A percentile compares a stretch with the other conserved stretches of the same genome.
These are phyloP conservation scores for Neelides folsomi DNA, from an alignment of 2,888 invertebrate species.

Conservation along the genomic window DNA sequence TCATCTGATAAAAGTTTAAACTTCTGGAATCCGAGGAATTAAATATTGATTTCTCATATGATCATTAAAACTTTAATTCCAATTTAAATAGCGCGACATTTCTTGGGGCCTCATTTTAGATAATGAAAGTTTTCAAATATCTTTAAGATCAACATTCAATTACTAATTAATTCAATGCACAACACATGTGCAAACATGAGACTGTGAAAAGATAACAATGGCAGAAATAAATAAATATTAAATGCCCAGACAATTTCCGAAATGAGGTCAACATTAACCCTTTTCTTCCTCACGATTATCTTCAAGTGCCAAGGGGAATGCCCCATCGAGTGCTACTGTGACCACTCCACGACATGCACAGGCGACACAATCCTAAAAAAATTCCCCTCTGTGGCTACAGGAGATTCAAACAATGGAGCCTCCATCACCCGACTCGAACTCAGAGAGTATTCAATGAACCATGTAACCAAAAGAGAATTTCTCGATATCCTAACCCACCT, in stretches of 20 bases:
- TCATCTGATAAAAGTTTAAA: too few species aligned
- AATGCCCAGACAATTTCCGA: background rate
- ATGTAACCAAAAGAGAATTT: constrained; percentile 20
- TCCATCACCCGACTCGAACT: constrained; percentile 20
- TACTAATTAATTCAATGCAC: too few species aligned
- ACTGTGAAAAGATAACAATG: background rate
- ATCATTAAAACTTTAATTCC: too few species aligned
- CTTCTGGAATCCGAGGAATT: background rate
- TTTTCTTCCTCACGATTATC: constrained; percentile 19
- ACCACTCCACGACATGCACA: constrained; percentile 28
- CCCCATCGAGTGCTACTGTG: constrained; percentile 32
- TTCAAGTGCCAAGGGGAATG: constrained; percentile 29
- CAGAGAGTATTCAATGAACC: constrained; percentile 21
- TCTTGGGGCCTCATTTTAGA: too few species aligned
- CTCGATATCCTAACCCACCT: constrained; percentile 18
- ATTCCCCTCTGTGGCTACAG: constrained; percentile 17
- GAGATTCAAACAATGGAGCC: background rate
- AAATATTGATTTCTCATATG: too few species aligned
- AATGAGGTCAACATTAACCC: constrained; percentile 22
- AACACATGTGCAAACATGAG: background rate
- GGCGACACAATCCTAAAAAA: constrained; percentile 27
- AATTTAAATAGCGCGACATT: too few species aligned
- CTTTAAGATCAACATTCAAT: too few species aligned
- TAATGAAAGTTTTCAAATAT: too few species aligned
- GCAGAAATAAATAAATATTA: background rate